Evolutionary conservation across 2,797 vertebrate species (phyloP), one percentile per base, ranked within the genome.

Genomic region (Sebastes matsubarae): DNA sequence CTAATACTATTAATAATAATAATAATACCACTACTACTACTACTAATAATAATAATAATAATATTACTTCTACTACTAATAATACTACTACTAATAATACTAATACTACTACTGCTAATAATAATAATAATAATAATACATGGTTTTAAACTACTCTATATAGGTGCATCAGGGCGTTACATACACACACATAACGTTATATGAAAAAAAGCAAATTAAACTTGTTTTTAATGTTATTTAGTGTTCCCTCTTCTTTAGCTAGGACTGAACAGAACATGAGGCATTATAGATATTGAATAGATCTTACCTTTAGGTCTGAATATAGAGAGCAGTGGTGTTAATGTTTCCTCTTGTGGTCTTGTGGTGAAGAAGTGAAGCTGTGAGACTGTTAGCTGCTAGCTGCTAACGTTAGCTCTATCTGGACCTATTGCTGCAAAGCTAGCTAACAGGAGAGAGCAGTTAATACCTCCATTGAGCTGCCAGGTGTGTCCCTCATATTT

Each of bases 61-160:
- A 2, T 30, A 30, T 2, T 32, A 32, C 1, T 30, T 8, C 0
- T 30, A 30, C 8, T 32, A 10, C 3, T 36, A 36, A 0, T 11
- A 11, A 1, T 36, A 36, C 0, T 36, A 34, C 0, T 10, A 34
- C 1, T 32, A 11, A 0, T 34, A 34, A 0, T 36, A 34, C 1
- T 11, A 12, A 0, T 36, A 34, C 32, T 10, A 10, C 1, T 27
- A 27, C 4, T 27, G 4, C 1, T 27, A 30, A 1, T 30, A 30
- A 6, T 30, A 30, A 3, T 30, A 30, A 6, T 30, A 30, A 6
- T 30, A 30, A 3, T 30, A 30, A 6, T 30, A 30, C 36, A 36
- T 38, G 38, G 38, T 1, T 42, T 42, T 14, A 42, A 42, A 3
- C 38, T 42, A 42, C 5, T 14, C 2, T 0, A 2, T 38, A 38